Evolutionary conservation across 2,113 vertebrate genomes (phyloP), one percentile per base, ranked within the genome.

Genomic region (Scolopax mira): DNA sequence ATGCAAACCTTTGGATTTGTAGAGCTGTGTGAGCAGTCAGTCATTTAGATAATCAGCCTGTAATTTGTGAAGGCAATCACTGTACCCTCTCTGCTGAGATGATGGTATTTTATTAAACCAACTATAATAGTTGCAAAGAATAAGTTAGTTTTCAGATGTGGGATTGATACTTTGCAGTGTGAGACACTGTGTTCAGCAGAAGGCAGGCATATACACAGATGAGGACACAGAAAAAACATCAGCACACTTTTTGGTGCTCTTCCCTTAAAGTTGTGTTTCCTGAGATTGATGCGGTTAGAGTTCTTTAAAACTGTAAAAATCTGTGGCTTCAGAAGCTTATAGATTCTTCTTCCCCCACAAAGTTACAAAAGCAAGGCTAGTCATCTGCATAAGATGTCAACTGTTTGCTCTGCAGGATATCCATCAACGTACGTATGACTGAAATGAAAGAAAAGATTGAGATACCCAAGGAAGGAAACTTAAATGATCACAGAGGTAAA

Each of bases 381-480:
- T 31, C 37, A 51, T 72, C 33, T n/a, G 37, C 28, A 28, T 87
- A 48, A 91, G 71, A 46, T 62, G 23, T 80, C 33, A 55, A 7
- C 33, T 91, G 28, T 94, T 92, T 96, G 42, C 70, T 94, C 86
- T 84, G 42, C 85, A 98, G 98, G 93, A 42, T 96, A 93, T 96
- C 97, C 19, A 66, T 96, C 84, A 81, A 88, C 5, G 67, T 82
- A 7, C 97, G 87, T 33, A 94, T 94, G 89, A 94, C 85, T 37
- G 96, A 91, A 42, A 41, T 23, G 14, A 95, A 97, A 21, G 95
- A 95, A 48, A 93, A 96, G 65, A 42, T 30, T 42, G 79, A 88
- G 10, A 30, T 66, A 80, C 88, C 48, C 18, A 85, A 37, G 42
- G 88, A 95, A 51, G 71, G n/a, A 75, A 88, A 52, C 1, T 6